Evolutionary conservation across 2,113 vertebrate species (phyloP), one percentile per base, ranked within the genome.

Genomic region (Hystrix cristata): DNA sequence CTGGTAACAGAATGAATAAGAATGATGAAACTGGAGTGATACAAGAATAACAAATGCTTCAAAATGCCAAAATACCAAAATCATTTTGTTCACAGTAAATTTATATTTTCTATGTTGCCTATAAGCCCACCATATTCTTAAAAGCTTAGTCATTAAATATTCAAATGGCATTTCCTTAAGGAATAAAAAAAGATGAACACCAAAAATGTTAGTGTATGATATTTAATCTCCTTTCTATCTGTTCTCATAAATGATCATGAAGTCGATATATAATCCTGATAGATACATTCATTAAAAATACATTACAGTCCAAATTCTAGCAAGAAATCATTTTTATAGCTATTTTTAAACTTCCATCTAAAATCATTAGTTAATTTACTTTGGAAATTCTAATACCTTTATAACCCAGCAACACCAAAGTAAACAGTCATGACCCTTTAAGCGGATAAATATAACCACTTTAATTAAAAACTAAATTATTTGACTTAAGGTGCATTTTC

Each of bases 401-500:
- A 90, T 91, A 91, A 89, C 89, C 60, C 93, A 94, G 71, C 69
- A 94, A 59, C 67, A 96, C 83, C 81, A 96, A 97, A 97, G 84
- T 91, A 96, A 97, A 97, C 62, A 96, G 85, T 74, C 48, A 55
- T 95, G 82, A 96, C 90, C 88, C 31, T 29, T 89, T 96, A 96
- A 97, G 95, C 97, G 95, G 97, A 96, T 98, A 97, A 96, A 95
- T 87, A 96, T 53, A 34, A 16, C 69, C 67, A 69, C 86, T 97
- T 98, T 97, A 97, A 96, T 95, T 96, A 97, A 97, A 96, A 38
- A 95, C 29, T 67, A 92, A 90, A 96, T 95, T 94, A 95, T 84
- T 64, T 95, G 74, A 95, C 19, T 79, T 85, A 27, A 59, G 96
- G 23, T 95, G 65, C 72, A 97, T 81, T 80, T 92, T 62, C 10